Evolutionary conservation across 2,888 invertebrate species (phyloP).

Genomic region (Beris chalybata): DNA sequence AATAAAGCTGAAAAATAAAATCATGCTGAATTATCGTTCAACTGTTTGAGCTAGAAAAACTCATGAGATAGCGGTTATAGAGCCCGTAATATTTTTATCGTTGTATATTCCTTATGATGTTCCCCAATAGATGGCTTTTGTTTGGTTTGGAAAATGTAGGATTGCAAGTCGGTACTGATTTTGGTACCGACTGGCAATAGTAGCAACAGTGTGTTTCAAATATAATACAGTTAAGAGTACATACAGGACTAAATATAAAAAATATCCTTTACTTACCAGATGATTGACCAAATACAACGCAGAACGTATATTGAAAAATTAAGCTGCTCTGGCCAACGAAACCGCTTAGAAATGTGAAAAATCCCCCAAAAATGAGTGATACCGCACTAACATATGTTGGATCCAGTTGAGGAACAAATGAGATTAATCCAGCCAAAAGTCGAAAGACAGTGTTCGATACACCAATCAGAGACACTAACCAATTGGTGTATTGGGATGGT

Average conservation of each 20-base stretch:
- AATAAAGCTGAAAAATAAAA: constrained; percentile 66
- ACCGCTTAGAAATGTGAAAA: constrained; percentile 67
- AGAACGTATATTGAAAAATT: constrained; percentile 48
- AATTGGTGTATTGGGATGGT: constrained; percentile 57
- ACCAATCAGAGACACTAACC: constrained; percentile 71
- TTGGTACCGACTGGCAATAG: background rate
- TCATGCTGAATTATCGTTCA: constrained; percentile 22
- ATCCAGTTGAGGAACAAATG: constrained; percentile 43
- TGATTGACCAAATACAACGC: constrained; percentile 44
- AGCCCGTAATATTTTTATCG: background rate
- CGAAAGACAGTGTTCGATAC: constrained; percentile 67
- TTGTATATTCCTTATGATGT: too few relatives aligned
- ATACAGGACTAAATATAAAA: background rate
- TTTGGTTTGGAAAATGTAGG: background rate
- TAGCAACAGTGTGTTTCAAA: background rate
- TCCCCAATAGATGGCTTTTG: too few relatives aligned
- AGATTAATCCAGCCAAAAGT: constrained; percentile 46
- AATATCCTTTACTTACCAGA: constrained; percentile 43
- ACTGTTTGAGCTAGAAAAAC: too few relatives aligned
- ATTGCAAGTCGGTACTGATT: background rate
- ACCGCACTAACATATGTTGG: constrained; percentile 46
- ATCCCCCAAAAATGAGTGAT: constrained; percentile 56
- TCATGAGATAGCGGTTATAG: background rate
- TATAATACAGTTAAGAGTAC: too few relatives aligned
- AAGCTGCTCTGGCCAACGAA: constrained; percentile 54